These are phyloP conservation scores for Lophius americanus DNA, from an alignment of 2,797 vertebrate species.

Conservation along the genomic window DNA sequence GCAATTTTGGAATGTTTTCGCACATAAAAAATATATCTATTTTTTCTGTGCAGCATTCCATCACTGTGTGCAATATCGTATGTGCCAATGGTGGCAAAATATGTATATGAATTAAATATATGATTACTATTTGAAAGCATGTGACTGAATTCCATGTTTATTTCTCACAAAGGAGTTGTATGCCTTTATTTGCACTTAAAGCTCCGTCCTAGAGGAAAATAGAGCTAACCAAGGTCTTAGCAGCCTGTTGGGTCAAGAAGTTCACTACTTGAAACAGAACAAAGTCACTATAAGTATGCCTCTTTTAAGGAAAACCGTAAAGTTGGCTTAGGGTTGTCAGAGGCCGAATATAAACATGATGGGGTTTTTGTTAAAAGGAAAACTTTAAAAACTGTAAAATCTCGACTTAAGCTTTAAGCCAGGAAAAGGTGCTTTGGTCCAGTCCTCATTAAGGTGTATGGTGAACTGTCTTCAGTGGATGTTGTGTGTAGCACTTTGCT, in stretches of 20 bases:
- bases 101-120: constrained; percentile 89
- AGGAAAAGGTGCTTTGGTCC: constrained; percentile 78
- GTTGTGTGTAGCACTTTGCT: constrained; percentile 85
- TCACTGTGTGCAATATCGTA: constrained; percentile 89
- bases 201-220: constrained; percentile 72
- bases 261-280: constrained; percentile 75
- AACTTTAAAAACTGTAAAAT: constrained; percentile 55
- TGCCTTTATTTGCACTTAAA: constrained; percentile 83
- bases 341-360: constrained; percentile 49
- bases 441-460: constrained; percentile 77
- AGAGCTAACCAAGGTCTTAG: constrained; percentile 65
- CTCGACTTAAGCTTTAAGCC: constrained; percentile 78
- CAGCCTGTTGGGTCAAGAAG: constrained; percentile 67
- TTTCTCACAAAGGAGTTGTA: constrained; percentile 80
- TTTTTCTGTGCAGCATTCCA: constrained; percentile 86
- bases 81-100: constrained; percentile 88
- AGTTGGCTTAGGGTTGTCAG: constrained; percentile 51
- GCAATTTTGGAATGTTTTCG: constrained; percentile 82
- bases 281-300: constrained; percentile 73
- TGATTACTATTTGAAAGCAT: constrained; percentile 88
- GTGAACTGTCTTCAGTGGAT: constrained; percentile 83
- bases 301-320: constrained; percentile 57
- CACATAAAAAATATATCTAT: constrained; percentile 77
- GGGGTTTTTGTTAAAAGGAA: constrained; percentile 55
- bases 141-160: constrained; percentile 86